Percentiles rank a stretch among this genome's conserved stretches.
phyloP scores from a whole-genome alignment of 2,797 vertebrate genomes.

The Dipus sagitta region DNA sequence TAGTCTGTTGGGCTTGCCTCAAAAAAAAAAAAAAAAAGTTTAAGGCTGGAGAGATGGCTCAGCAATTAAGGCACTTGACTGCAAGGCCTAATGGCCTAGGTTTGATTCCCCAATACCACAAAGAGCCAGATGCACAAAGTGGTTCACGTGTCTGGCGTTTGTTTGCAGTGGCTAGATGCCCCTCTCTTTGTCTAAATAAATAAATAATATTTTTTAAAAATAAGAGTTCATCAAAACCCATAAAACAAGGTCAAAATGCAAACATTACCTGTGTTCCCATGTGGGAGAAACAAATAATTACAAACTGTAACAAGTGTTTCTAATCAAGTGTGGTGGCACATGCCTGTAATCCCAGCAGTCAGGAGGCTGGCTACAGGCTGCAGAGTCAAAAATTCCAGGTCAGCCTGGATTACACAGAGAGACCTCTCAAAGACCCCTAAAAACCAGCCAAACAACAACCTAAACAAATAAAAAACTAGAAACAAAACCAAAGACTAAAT shows the following conservation, averaged over 20 bases:
- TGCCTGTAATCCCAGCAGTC: not conserved
- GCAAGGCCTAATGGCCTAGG: too few species aligned
- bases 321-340: not conserved
- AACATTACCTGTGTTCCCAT: not conserved
- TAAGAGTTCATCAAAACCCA: not conserved
- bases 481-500: not conserved
- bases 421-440: not conserved
- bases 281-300: conserved; percentile 25
- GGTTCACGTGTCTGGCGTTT: too few species aligned
- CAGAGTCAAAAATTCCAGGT: not conserved
- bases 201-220: not conserved
- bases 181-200: too few species aligned
- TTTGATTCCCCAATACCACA: too few species aligned
- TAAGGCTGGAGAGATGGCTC: too few species aligned
- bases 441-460: too few species aligned
- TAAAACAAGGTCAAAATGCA: conserved; percentile 46
- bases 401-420: not conserved
- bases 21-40: too few species aligned
- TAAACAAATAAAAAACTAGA: too few species aligned
- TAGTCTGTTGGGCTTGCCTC: too few species aligned
- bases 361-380: not conserved
- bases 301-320: not conserved
- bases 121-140: too few species aligned
- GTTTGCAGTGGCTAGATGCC: too few species aligned
- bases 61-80: too few species aligned